Percentiles rank a stretch among this genome's conserved stretches.
Evolutionary conservation across 1,140 invertebrate genomes (phyloP).

Genomic region (Lordiphosa clarofinis): DNA sequence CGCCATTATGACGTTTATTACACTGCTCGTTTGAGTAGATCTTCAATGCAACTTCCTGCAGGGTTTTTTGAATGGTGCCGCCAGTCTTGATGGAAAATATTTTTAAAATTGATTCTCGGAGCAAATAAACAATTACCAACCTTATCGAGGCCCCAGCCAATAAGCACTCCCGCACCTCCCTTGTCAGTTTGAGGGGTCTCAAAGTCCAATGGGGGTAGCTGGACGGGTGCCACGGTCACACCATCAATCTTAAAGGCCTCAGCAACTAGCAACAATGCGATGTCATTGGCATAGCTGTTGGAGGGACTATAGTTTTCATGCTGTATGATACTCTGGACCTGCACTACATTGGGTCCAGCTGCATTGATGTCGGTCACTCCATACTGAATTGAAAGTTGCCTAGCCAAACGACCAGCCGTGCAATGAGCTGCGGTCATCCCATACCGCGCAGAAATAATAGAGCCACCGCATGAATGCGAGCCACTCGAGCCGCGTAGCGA

Average conservation of each 20-base stretch:
- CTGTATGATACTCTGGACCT: conserved; percentile 62
- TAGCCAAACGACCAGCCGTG: conserved; percentile 63
- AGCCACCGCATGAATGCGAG: conserved; percentile 82
- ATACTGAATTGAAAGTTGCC: conserved; percentile 51
- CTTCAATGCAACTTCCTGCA: conserved; percentile 77
- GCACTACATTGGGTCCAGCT: conserved; percentile 53
- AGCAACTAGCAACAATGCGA: conserved; percentile 50
- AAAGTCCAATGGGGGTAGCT: conserved; percentile 38
- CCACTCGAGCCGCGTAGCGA: conserved; percentile 58
- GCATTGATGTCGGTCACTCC: conserved; percentile 45
- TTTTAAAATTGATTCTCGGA: not conserved
- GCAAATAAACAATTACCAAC: conserved; percentile 30
- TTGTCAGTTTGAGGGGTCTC: conserved; percentile 45
- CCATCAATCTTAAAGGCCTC: conserved; percentile 48
- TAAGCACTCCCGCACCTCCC: conserved; percentile 50
- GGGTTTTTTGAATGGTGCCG: conserved; percentile 53
- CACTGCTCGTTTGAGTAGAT: conserved; percentile 78
- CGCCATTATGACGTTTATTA: conserved; percentile 36
- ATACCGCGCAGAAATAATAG: conserved; percentile 80
- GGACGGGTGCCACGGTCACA: conserved; percentile 51
- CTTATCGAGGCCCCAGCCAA: conserved; percentile 74
- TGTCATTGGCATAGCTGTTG: conserved; percentile 70
- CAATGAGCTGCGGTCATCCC: conserved; percentile 83
- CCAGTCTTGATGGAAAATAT: conserved; percentile 54
- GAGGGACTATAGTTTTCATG: conserved; percentile 63